Evolutionary conservation across 2,797 vertebrate species (phyloP), one percentile per base, ranked within the genome.

Genomic region (Chaetodon trifasciatus): DNA sequence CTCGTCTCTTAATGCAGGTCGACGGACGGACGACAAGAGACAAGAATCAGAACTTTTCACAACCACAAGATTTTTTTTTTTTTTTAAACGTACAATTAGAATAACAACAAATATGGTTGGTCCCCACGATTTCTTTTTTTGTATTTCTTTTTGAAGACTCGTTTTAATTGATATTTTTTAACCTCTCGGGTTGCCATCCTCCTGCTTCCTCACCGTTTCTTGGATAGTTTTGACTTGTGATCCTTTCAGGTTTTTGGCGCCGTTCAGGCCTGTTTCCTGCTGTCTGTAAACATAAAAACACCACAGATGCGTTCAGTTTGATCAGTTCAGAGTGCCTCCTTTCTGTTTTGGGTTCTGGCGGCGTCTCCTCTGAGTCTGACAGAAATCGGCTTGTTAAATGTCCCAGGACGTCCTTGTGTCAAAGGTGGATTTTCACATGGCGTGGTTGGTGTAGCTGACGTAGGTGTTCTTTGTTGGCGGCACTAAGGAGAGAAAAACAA

Each of bases 381-480:
- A 52, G 66, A 70, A 56, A 76, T 58, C 55, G 70, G 71, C 56
- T 62, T 17, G 63, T 24, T 52, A 17, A 80, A 75, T 67, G 58
- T 79, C 62, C 57, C 24, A 1, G 55, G 64, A 75, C 3, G 37
- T 83, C 74, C 35, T 82, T 8, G 5, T 19, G 8, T 67, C 19
- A 23, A 56, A 65, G 52, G 42, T 5, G 13, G 75, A 81, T 83
- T 61, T 79, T 99, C 95, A 99, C 91, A 97, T 97, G 91, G 96
- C 95, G 83, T 99, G 98, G 95, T 99, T 99, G 90, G 96, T 98
- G 92, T 99, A 99, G 95, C 96, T 99, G 95, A 99, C 97, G 80
- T 98, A 99, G 74, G 97, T 98, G 46, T 97, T 98, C 96, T 98
- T 99, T 72, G 96, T 96, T 77, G 96, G 95, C 15, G 97, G 96